A percentile compares a stretch with the other conserved stretches of the same genome.
phyloP scores from a whole-genome alignment of 2,797 vertebrate genomes.

The Limosa lapponica region DNA sequence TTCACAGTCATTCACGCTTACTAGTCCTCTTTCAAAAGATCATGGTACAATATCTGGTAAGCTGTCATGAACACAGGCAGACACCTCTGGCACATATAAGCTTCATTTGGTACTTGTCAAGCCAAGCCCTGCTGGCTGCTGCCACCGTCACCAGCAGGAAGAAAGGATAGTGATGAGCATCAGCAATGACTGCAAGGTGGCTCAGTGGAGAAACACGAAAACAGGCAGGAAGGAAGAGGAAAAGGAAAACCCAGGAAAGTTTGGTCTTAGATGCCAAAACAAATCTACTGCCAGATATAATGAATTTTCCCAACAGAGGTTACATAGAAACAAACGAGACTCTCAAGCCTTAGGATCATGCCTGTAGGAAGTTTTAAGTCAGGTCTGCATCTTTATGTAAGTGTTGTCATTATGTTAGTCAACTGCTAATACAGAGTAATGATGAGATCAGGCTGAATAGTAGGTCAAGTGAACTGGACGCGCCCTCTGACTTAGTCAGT shows the following conservation, averaged over 20 bases:
- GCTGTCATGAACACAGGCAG: neutral
- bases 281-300: neutral
- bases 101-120: neutral
- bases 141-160: neutral
- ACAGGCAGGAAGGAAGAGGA: neutral
- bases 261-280: slow-evolving; percentile 27
- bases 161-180: neutral
- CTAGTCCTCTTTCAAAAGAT: slow-evolving; percentile 7
- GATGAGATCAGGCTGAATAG: neutral
- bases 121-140: neutral
- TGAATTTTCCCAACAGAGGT: slow-evolving; percentile 14
- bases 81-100: neutral
- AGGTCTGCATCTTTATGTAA: neutral
- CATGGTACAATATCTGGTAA: neutral
- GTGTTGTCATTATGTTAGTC: neutral
- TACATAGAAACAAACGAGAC: neutral
- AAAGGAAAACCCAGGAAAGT: neutral
- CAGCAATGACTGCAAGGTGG: neutral
- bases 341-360: neutral
- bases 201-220: neutral
- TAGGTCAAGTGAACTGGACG: neutral
- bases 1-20: slow-evolving; percentile 26
- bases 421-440: neutral
- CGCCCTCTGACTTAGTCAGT: neutral
- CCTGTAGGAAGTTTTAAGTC: neutral